phyloP scores from a whole-genome alignment of 2,113 vertebrate species.

The Engraulis encrasicolus region DNA sequence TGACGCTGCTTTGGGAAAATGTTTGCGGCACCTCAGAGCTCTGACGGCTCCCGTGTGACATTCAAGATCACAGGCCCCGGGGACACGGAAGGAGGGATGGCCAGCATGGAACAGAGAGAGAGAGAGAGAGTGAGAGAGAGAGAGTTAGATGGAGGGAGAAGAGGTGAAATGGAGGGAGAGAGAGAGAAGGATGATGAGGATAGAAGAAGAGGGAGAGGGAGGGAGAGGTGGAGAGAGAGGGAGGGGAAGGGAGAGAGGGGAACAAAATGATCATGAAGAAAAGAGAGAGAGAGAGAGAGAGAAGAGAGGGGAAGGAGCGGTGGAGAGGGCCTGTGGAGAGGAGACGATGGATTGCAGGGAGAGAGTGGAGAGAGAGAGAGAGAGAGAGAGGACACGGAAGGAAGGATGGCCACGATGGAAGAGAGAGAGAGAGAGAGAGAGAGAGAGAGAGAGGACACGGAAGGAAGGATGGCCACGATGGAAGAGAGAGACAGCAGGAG shows the following conservation, averaged over 20 bases:
- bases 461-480: too few relatives aligned
- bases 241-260: too few relatives aligned
- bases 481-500: conserved; percentile 19
- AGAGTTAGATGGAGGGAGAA: too few relatives aligned
- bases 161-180: not conserved
- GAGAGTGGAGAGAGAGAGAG: conserved; percentile 19
- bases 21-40: conserved; percentile 51
- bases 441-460: not conserved
- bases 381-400: too few relatives aligned
- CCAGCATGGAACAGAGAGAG: not conserved
- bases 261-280: too few relatives aligned
- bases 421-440: conserved; percentile 19
- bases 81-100: not conserved
- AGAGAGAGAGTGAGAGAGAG: too few relatives aligned
- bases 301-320: too few relatives aligned
- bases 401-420: too few relatives aligned
- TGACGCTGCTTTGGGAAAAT: conserved; percentile 54
- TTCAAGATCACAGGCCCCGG: conserved; percentile 13
- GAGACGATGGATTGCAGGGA: conserved; percentile 28
- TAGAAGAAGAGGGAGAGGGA: not conserved
- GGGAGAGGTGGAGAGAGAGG: not conserved
- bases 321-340: too few relatives aligned
- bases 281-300: not conserved
- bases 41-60: conserved; percentile 42
- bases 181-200: too few relatives aligned